Conservation (phyloP, 37 sponge, comb jelly and placozoan genomes). For the Ianthella basta region DNA sequence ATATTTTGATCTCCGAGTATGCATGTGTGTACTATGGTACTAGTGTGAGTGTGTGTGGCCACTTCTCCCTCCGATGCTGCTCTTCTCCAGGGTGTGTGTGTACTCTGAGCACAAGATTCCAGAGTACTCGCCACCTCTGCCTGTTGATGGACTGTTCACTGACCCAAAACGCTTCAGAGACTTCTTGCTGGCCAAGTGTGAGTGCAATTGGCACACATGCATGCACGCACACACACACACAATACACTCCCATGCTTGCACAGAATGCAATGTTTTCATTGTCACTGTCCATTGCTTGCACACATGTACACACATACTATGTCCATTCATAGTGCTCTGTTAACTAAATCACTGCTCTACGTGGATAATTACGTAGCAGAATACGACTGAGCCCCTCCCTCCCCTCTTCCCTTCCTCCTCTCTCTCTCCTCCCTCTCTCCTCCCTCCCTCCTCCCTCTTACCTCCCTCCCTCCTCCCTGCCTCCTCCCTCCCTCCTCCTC, state of each 20-base stretch:
- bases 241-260: too few species aligned
- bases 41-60: neutral
- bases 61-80: too few species aligned
- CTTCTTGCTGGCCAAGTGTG: conserved; percentile 81
- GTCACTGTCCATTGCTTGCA: too few species aligned
- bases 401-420: neutral
- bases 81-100: conserved; percentile 38
- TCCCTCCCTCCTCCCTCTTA: too few species aligned
- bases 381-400: too few species aligned
- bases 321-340: too few species aligned
- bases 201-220: conserved; percentile 6
- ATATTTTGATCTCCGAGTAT: neutral
- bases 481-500: neutral
- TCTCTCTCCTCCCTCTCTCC: too few species aligned
- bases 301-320: too few species aligned
- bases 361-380: too few species aligned
- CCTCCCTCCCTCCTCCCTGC: too few species aligned
- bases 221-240: neutral
- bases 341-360: too few species aligned
- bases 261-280: too few species aligned
- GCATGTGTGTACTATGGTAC: neutral
- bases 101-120: conserved; percentile 75
- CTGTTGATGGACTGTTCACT: conserved; percentile 49
- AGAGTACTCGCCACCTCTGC: conserved; percentile 72
- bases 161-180: conserved; percentile 68